phyloP scores from a whole-genome alignment of 2,888 invertebrate genomes.

The Chrysolina oricalcia region DNA sequence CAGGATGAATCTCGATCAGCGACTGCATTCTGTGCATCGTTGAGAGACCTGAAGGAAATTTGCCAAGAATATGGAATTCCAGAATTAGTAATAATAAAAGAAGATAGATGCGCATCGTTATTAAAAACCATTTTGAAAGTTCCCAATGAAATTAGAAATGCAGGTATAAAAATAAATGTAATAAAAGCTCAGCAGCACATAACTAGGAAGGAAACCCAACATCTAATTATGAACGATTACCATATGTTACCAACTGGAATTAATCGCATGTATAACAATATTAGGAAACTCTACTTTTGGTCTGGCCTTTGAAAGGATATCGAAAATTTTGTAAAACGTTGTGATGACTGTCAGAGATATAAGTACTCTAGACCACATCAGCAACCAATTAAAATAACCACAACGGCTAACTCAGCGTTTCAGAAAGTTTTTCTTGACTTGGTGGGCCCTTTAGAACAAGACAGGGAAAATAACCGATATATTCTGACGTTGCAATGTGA shows the following conservation, averaged over 20 bases:
- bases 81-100: conserved; percentile 14
- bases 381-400: too few species aligned
- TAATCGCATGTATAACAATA: conserved; percentile 45
- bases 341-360: too few species aligned
- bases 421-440: too few species aligned
- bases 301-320: too few species aligned
- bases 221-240: conserved; percentile 55
- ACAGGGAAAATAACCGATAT: too few species aligned
- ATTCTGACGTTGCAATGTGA: too few species aligned
- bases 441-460: too few species aligned
- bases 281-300: conserved; percentile 41
- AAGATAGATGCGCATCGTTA: conserved; percentile 12
- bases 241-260: conserved; percentile 54
- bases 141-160: conserved; percentile 23
- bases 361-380: too few species aligned
- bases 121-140: conserved; percentile 20
- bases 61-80: conserved; percentile 29
- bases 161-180: conserved; percentile 22
- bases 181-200: conserved; percentile 3
- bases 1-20: conserved; percentile 36
- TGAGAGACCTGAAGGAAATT: conserved; percentile 39
- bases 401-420: too few species aligned
- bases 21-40: conserved; percentile 38
- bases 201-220: neutral
- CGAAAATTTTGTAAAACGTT: too few species aligned